Base-by-base conservation (phyloP, 2,797 vertebrate species). In the Xiphophorus birchmanni region DNA sequence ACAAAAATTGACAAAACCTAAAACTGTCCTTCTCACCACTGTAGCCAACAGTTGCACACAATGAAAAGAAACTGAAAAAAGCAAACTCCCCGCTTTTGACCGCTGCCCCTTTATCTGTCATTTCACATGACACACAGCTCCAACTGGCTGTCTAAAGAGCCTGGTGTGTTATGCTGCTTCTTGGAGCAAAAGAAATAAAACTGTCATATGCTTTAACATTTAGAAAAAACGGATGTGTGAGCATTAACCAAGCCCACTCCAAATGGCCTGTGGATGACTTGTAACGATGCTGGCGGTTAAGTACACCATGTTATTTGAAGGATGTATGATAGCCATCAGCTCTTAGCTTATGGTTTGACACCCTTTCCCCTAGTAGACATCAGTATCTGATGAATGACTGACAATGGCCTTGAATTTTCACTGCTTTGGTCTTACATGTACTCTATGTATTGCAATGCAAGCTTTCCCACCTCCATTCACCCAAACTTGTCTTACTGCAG, bases 301-400 rank as follows among this genome's bases (percentile, higher is more conserved):
- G 86, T 82, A 78, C 82, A 81, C 88, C 90, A 81, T 71, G n/a
- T 89, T 90, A 91, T 86, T 86, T 80, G 84, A 86, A 93, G 92
- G 94, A 91, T 94, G 92, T 92, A 92, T 93, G 92, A 94, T 87
- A 90, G 89, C 93, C 91, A 80, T 93, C 83, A 60, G 92, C 88
- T 75, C 88, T 90, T 78, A 89, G 93, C 93, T 91, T 58, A 82
- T 91, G 94, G 93, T 93, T 93, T 79, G 90, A 94, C 89, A 90
- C 92, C 91, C 93, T 92, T 84, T 76, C 26, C 23, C 83, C 88
- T 86, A 88, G 91, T 88, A 93, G 90, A 92, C 93, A 94, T 95
- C 93, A 94, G 92, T 94, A 94, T 95, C 95, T 95, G 94, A 95
- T 95, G 94, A 94, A 90, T 88, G 93, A 94, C 93, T 95, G 93